These are phyloP conservation scores for Chouioia cunea DNA, from an alignment of 2,888 invertebrate species.

Conservation along the genomic window DNA sequence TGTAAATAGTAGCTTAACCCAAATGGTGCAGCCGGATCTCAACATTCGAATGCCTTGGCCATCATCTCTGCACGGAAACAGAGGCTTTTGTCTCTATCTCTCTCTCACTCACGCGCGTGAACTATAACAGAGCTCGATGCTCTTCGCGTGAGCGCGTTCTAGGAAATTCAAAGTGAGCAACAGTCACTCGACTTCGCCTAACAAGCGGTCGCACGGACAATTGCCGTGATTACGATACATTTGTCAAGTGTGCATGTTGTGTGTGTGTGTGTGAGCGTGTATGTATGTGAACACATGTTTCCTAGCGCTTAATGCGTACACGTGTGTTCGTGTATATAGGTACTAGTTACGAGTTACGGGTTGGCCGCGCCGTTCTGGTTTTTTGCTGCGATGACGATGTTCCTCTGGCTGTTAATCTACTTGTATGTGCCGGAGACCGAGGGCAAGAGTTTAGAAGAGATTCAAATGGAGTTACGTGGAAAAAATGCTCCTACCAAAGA, in stretches of 20 bases:
- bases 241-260: not conserved
- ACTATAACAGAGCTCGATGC: not conserved
- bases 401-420: slow-evolving; percentile 62
- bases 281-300: too few species aligned
- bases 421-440: slow-evolving; percentile 65
- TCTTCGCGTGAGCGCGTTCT: not conserved
- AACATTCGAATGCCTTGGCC: not conserved
- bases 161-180: slow-evolving; percentile 6
- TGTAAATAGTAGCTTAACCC: too few species aligned
- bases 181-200: slow-evolving; percentile 7
- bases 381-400: slow-evolving; percentile 59
- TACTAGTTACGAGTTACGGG: slow-evolving; percentile 58
- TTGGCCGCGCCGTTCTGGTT: slow-evolving; percentile 60
- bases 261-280: too few species aligned
- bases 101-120: not conserved
- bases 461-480: slow-evolving; percentile 59
- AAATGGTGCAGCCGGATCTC: not conserved
- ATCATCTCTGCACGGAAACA: not conserved
- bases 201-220: not conserved
- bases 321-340: slow-evolving; percentile 50
- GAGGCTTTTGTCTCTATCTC: slow-evolving; percentile 12
- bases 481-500: slow-evolving; percentile 35
- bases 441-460: slow-evolving; percentile 65
- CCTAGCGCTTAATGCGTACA: not conserved
- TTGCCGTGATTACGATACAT: slow-evolving; percentile 26